phyloP scores from a whole-genome alignment of 2,797 vertebrate genomes.

The Eupleurogrammus muticus region DNA sequence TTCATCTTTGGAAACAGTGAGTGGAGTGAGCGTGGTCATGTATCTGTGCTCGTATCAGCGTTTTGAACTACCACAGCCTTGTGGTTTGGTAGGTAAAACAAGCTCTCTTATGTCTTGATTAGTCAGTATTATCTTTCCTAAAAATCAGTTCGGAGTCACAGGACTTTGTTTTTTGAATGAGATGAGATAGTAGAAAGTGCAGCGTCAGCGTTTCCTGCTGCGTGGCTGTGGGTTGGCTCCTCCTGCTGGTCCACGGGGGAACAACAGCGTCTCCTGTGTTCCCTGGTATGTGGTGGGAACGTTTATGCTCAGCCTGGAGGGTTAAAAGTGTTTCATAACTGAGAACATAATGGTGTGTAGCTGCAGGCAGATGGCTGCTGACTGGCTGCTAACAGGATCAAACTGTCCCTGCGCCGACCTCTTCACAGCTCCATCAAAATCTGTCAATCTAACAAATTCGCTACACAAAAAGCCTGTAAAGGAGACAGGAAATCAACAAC shows the following conservation, averaged over 20 bases:
- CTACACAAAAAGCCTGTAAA: background rate
- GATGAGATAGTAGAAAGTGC: slow-evolving; percentile 42
- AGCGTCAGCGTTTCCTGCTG: slow-evolving; percentile 14
- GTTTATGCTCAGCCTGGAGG: background rate
- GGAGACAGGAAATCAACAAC: slow-evolving; percentile 1
- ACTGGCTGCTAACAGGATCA: background rate
- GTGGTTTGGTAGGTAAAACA: slow-evolving; percentile 30
- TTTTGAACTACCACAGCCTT: background rate
- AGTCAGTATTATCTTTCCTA: slow-evolving; percentile 33
- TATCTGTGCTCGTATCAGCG: background rate
- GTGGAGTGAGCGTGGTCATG: background rate
- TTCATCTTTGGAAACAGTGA: background rate
- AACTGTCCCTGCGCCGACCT: background rate
- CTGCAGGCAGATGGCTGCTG: slow-evolving; percentile 11
- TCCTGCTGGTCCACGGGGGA: slow-evolving; percentile 54
- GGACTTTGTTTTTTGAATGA: slow-evolving; percentile 43
- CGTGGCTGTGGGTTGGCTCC: slow-evolving; percentile 45
- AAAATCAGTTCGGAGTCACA: slow-evolving; percentile 66
- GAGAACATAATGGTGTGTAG: background rate
- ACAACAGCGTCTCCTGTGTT: background rate
- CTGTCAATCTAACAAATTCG: background rate
- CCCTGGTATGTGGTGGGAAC: background rate
- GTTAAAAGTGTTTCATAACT: background rate
- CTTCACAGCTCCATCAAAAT: background rate
- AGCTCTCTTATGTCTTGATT: slow-evolving; percentile 22